Base-by-base conservation (phyloP, 2,797 vertebrate species). In the Falco berigora region DNA sequence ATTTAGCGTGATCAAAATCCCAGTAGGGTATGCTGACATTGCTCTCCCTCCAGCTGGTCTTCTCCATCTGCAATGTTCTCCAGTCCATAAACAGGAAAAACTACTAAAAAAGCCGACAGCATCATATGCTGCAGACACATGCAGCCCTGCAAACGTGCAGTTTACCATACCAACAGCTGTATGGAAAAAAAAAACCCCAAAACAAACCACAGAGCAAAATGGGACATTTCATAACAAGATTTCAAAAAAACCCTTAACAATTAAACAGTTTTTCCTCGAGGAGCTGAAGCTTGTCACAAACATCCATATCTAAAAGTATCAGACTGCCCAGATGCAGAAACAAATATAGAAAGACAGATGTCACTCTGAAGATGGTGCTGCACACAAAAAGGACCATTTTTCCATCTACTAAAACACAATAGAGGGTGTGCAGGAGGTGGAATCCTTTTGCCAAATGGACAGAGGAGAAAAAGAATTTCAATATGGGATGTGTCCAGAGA, bases 91-190 rank as follows among this genome's bases (percentile, higher is more conserved):
- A 94, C 83, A 96, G 63, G 74, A 94, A 93, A 93, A 97, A 83
- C 64, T 73, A 86, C 61, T 75, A 61, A 88, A 90, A 90, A 92
- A 81, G 68, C 71, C 10, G 24, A 69, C 71, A 83, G 78, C 79
- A 86, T 94, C 79, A 71, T 68, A 64, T 3, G 17, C 69, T 73
- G 69, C 74, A 90, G 76, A 61, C 59, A 90, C 28, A 90, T 28
- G n/a, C 61, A 88, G 58, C 74, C 77, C 83, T 90, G 30, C 72
- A 86, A 93, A 94, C 2, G 52, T 69, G 86, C 69, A 64, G 92
- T 80, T 94, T 91, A 97, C 52, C 93, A 28, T 58, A 91, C 83
- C 92, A 94, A 94, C 90, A 96, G 88, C 93, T 95, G 86, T 46
- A 93, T 73, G 30, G 71, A 84, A 75, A 88, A 71, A 72, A 42